Conservation (phyloP, 1,140 invertebrate species). For the Ephestia elutella region DNA sequence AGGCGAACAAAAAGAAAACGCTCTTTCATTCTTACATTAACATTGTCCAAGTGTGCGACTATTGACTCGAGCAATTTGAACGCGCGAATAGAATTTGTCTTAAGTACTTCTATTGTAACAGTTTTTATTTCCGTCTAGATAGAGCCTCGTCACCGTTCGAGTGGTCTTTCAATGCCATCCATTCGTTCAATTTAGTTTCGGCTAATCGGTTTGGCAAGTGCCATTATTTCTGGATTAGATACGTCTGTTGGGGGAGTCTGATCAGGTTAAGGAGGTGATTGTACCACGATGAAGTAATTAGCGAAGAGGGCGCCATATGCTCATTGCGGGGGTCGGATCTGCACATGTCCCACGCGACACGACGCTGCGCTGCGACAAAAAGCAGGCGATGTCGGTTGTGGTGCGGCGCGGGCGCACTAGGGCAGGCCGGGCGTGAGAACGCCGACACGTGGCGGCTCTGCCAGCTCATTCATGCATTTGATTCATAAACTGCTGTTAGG, state of each 20-base stretch:
- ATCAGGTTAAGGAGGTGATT: slow-evolving; percentile 14
- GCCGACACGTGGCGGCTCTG: slow-evolving; percentile 47
- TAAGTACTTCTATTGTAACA: slow-evolving; percentile 31
- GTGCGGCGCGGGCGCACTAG: slow-evolving; percentile 1
- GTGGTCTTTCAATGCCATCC: slow-evolving; percentile 24
- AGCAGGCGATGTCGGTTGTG: slow-evolving; percentile 29
- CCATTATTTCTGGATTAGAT: slow-evolving; percentile 14
- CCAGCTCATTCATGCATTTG: slow-evolving; percentile 67
- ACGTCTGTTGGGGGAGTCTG: background rate
- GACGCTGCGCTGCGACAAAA: slow-evolving; percentile 44
- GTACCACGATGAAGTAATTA: slow-evolving; percentile 58
- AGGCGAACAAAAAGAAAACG: slow-evolving; percentile 59
- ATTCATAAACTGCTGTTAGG: slow-evolving; percentile 51
- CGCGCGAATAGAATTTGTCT: slow-evolving; percentile 47
- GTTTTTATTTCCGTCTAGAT: slow-evolving; percentile 41
- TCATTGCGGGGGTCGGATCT: slow-evolving; percentile 49
- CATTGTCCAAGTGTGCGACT: slow-evolving; percentile 41
- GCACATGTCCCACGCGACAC: slow-evolving; percentile 63
- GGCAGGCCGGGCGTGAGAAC: slow-evolving; percentile 53
- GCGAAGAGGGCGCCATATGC: slow-evolving; percentile 57
- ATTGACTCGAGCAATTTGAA: slow-evolving; percentile 58
- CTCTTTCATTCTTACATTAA: slow-evolving; percentile 43
- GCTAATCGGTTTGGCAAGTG: slow-evolving; percentile 4
- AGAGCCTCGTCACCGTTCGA: slow-evolving; percentile 24
- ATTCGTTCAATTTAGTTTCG: slow-evolving; percentile 15